Percentiles rank a stretch among this genome's conserved stretches.
Conservation (phyloP, 2,888 invertebrate genomes). For the Boloria euphrosyne region DNA sequence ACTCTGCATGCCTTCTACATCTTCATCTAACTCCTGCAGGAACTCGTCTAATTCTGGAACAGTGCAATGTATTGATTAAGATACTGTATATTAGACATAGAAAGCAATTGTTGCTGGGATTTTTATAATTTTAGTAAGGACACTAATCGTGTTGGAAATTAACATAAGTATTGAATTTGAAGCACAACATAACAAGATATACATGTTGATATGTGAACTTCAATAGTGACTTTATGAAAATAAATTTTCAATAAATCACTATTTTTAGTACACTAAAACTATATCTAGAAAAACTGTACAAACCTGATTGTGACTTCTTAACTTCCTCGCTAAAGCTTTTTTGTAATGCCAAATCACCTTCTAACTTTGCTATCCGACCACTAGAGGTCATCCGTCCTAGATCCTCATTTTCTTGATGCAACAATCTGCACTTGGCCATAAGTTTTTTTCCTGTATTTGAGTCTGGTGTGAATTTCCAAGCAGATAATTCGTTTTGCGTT, state of each 20-base stretch:
- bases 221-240: no score
- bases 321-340: constrained; percentile 98
- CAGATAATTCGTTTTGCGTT: constrained; percentile 97
- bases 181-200: no score
- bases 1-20: constrained; percentile 99
- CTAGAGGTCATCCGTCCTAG: constrained; percentile 97
- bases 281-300: constrained; percentile 30
- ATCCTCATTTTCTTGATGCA: constrained; percentile 99
- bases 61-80: background rate
- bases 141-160: no score
- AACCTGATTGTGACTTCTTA: constrained; percentile 97
- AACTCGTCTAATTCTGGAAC: constrained; percentile 95
- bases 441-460: constrained; percentile 98
- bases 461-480: constrained; percentile 99
- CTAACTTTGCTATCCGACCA: constrained; percentile 96
- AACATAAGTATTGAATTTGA: no score
- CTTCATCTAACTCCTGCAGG: constrained; percentile 97
- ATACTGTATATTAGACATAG: no score
- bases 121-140: no score
- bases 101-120: no score
- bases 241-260: no score
- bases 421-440: constrained; percentile 97
- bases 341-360: constrained; percentile 96
- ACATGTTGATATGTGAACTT: no score
- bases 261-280: background rate